These are phyloP conservation scores for Mylabris sibirica DNA, from an alignment of 2,888 invertebrate species.

Conservation along the genomic window DNA sequence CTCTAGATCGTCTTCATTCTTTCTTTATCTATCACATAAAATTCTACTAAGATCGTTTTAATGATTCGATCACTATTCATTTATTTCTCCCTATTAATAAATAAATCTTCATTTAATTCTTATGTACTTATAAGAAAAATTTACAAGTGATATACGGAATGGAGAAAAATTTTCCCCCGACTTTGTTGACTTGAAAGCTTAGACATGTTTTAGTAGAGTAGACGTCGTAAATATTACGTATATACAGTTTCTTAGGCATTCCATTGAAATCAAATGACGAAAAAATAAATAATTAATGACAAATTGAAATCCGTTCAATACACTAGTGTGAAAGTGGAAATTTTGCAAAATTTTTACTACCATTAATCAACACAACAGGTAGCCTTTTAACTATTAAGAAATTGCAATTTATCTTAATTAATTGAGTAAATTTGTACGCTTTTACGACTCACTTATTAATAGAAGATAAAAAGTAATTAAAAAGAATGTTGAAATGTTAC, in stretches of 20 bases:
- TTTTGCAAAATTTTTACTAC: conserved; percentile 9
- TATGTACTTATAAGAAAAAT: background rate
- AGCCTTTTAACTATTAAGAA: background rate
- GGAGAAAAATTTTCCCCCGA: background rate
- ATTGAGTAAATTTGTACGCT: background rate
- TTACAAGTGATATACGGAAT: background rate
- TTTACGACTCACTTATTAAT: too few species aligned
- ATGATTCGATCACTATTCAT: background rate
- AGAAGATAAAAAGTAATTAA: too few species aligned
- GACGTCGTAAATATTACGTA: conserved; percentile 27
- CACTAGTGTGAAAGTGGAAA: background rate
- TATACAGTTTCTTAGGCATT: conserved; percentile 1
- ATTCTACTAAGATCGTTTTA: conserved; percentile 17
- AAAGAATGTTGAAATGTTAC: too few species aligned
- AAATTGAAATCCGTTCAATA: conserved; percentile 7
- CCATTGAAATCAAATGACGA: conserved; percentile 9
- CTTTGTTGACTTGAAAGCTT: conserved; percentile 26
- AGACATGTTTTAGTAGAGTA: conserved; percentile 26
- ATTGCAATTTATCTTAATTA: background rate
- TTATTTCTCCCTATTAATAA: background rate
- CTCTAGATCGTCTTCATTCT: background rate
- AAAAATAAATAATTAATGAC: background rate
- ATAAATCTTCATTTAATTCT: background rate
- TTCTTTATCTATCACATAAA: conserved; percentile 18
- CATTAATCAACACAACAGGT: background rate